Conservation (phyloP, 2,888 invertebrate species). For the Lasioglossum villosulum region DNA sequence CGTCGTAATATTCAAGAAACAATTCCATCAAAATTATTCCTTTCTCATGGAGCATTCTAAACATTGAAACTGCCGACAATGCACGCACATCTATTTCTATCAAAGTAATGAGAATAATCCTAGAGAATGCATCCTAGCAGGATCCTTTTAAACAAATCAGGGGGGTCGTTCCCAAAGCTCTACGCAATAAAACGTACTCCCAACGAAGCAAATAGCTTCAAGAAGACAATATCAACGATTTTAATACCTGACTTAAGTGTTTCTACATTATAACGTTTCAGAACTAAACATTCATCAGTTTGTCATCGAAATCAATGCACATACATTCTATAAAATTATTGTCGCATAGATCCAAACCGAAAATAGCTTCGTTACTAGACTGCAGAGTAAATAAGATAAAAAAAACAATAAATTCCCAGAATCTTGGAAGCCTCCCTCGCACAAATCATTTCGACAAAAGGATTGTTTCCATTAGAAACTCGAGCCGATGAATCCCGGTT, state of each 20-base stretch:
- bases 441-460: background rate
- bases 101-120: background rate
- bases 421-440: background rate
- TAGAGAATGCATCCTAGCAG: slow-evolving; percentile 3
- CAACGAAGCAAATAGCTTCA: background rate
- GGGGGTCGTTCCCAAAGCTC: background rate
- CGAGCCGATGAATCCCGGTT: background rate
- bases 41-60: background rate
- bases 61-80: background rate
- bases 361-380: background rate
- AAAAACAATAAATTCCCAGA: background rate
- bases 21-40: background rate
- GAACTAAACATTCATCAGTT: background rate
- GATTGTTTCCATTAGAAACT: background rate
- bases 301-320: background rate
- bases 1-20: background rate
- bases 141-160: background rate
- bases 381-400: background rate
- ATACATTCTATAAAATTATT: background rate
- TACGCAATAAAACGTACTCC: background rate
- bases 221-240: background rate
- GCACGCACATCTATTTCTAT: slow-evolving; percentile 5
- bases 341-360: background rate
- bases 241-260: background rate
- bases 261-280: background rate